These are phyloP conservation scores for Cyclargus thomasi DNA, from an alignment of 1,140 invertebrate species.

Conservation along the genomic window DNA sequence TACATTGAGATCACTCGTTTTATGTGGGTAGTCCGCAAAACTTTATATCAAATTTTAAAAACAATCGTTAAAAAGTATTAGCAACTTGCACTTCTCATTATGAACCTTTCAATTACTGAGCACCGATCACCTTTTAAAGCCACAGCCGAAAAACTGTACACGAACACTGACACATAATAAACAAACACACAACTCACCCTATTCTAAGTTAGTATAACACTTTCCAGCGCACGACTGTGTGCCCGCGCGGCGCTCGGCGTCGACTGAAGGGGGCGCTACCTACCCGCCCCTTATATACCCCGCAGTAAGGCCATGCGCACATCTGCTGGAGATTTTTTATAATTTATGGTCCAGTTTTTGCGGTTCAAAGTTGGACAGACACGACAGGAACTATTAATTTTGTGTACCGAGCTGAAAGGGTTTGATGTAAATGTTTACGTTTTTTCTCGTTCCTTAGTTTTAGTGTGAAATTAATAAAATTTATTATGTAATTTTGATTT, in stretches of 20 bases:
- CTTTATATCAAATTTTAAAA: background rate
- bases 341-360: background rate
- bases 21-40: background rate
- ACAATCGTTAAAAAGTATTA: background rate
- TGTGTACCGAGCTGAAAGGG: background rate
- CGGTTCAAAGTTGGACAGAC: background rate
- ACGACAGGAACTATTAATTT: background rate
- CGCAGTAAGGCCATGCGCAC: background rate
- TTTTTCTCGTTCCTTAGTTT: too few species aligned
- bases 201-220: conserved; percentile 11
- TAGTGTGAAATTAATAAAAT: too few species aligned
- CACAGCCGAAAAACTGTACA: background rate
- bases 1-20: background rate
- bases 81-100: background rate
- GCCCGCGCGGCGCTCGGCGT: background rate
- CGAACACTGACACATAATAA: background rate
- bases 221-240: background rate
- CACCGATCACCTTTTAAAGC: background rate
- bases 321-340: background rate
- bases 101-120: background rate
- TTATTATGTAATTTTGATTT: too few species aligned
- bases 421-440: too few species aligned
- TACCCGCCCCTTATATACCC: background rate
- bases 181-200: conserved; percentile 13
- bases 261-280: background rate